These are phyloP conservation scores for Cerastis rubricosa DNA, from an alignment of 2,888 invertebrate genomes.

Conservation along the genomic window DNA sequence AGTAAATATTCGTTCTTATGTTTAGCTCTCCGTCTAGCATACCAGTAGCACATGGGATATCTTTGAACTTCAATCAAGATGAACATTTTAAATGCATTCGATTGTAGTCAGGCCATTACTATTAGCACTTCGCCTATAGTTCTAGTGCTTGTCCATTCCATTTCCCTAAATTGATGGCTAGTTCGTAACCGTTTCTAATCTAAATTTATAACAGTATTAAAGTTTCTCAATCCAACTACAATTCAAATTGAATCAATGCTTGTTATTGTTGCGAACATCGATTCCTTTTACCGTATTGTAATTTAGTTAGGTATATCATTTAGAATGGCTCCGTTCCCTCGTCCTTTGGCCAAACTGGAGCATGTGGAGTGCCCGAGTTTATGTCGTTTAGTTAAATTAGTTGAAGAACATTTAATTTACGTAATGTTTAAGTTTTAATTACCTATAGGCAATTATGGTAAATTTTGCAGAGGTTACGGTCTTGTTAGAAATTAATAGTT, in stretches of 20 bases:
- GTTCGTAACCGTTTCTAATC: constrained; percentile 60
- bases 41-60: not conserved
- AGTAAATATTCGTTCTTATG: not conserved
- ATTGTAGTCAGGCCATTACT: constrained; percentile 10
- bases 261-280: constrained; percentile 64
- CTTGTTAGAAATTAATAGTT: not conserved
- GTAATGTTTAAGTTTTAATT: constrained; percentile 22
- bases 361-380: constrained; percentile 72
- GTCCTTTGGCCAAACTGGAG: constrained; percentile 73
- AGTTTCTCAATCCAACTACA: constrained; percentile 65
- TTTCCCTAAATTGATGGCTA: constrained; percentile 58
- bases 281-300: constrained; percentile 73
- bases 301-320: constrained; percentile 68
- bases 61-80: constrained; percentile 18
- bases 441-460: not conserved
- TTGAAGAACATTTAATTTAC: constrained; percentile 59
- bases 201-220: constrained; percentile 64
- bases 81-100: constrained; percentile 20
- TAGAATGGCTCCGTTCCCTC: constrained; percentile 74
- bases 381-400: constrained; percentile 68
- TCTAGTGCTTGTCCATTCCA: constrained; percentile 28
- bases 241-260: constrained; percentile 68
- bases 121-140: constrained; percentile 42
- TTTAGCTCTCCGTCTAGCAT: not conserved
- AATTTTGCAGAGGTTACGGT: not conserved